Evolutionary conservation across 1,140 invertebrate genomes (phyloP).

Genomic region (Pantala flavescens): DNA sequence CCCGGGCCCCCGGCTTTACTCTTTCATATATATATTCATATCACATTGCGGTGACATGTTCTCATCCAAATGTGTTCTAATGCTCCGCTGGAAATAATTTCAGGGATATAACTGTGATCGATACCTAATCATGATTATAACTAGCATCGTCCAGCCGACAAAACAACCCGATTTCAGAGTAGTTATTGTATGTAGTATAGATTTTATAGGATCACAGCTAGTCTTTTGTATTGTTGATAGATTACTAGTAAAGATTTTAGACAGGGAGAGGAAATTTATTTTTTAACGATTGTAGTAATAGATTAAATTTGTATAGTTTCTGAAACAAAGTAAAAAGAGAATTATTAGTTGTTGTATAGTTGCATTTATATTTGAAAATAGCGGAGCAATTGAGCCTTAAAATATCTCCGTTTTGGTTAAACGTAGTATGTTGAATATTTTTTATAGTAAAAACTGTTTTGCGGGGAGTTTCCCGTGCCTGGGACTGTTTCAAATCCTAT

Average conservation of each 20-base stretch:
- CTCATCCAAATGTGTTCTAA: constrained; percentile 2
- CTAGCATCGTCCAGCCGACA: background rate
- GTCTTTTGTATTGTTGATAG: constrained; percentile 10
- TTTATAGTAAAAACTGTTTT: constrained; percentile 10
- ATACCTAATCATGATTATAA: background rate
- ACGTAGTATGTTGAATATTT: constrained; percentile 9
- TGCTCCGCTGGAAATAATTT: constrained; percentile 9
- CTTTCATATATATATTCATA: background rate
- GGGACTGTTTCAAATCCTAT: constrained; percentile 1
- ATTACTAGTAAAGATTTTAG: background rate
- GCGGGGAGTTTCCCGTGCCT: background rate
- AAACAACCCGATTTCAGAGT: constrained; percentile 9
- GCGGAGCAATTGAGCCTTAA: background rate
- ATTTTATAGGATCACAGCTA: constrained; percentile 7
- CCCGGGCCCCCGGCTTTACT: background rate
- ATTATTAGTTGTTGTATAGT: constrained; percentile 10
- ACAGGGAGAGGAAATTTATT: constrained; percentile 6
- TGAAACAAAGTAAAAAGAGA: constrained; percentile 8
- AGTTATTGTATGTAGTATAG: background rate
- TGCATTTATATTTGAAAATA: constrained; percentile 11
- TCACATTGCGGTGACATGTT: background rate
- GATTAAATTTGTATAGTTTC: constrained; percentile 4
- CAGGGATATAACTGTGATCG: background rate
- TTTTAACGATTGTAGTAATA: background rate
- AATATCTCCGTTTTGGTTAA: background rate